Conservation (phyloP, 2,797 vertebrate genomes). For the Mycteria americana region DNA sequence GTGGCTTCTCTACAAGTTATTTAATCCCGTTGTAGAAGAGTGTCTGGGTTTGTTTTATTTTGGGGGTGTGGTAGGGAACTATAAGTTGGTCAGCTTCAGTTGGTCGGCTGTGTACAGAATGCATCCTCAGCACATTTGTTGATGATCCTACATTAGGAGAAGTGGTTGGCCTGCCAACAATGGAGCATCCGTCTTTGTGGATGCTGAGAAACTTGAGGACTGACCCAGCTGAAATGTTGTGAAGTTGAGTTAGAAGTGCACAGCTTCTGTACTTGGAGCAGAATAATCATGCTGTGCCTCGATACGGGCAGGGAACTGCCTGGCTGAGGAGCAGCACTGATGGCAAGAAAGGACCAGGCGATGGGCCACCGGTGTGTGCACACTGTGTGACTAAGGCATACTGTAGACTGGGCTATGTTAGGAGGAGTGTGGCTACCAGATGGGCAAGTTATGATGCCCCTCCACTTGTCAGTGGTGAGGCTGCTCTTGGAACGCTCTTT, state of each 20-base stretch:
- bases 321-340: neutral
- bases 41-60: neutral
- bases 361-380: fast-evolving
- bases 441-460: neutral
- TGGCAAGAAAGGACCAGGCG: neutral
- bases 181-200: fast-evolving
- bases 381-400: neutral
- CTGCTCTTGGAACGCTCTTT: neutral
- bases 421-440: neutral
- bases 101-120: neutral
- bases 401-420: neutral
- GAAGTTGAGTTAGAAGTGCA: neutral
- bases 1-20: neutral
- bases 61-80: neutral
- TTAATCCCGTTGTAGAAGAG: neutral
- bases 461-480: neutral
- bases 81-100: neutral
- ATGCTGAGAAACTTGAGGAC: neutral
- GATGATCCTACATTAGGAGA: neutral
- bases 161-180: neutral
- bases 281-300: fast-evolving
- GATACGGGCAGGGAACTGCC: fast-evolving
- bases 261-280: too few relatives aligned
- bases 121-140: neutral
- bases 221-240: neutral